phyloP scores from a whole-genome alignment of 1,140 invertebrate species.

The Bombus ignitus region DNA sequence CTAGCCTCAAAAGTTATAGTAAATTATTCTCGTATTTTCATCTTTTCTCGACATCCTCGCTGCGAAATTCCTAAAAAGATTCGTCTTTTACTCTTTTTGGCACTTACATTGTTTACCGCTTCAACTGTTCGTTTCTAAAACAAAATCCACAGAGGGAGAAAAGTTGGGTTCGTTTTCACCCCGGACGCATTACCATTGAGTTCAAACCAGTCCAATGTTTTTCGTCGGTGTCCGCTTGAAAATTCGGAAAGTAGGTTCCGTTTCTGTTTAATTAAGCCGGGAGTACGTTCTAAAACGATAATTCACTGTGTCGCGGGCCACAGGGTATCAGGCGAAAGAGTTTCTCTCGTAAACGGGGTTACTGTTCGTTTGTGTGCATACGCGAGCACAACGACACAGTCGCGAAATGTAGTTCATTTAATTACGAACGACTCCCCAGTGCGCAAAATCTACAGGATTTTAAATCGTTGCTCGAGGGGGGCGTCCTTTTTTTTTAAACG shows the following conservation, averaged over 20 bases:
- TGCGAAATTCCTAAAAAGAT: background rate
- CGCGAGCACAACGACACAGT: conserved; percentile 5
- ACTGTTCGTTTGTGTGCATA: background rate
- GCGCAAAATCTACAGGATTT: background rate
- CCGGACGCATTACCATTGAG: background rate
- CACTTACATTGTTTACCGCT: background rate
- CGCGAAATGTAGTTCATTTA: conserved; percentile 46
- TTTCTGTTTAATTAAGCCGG: conserved; percentile 51
- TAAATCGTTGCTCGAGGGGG: background rate
- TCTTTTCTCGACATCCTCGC: too few species aligned
- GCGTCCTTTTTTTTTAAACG: background rate
- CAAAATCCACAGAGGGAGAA: background rate
- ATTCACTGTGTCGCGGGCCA: conserved; percentile 32
- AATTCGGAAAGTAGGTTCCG: conserved; percentile 31
- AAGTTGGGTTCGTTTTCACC: background rate
- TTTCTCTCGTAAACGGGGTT: conserved; percentile 38
- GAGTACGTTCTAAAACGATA: conserved; percentile 52
- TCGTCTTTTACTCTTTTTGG: background rate
- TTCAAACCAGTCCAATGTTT: background rate
- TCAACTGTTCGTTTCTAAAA: too few species aligned
- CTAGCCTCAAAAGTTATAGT: too few species aligned
- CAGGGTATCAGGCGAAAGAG: conserved; percentile 24
- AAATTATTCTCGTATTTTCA: too few species aligned
- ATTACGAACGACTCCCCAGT: conserved; percentile 8
- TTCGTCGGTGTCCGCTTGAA: background rate